Base-by-base conservation (phyloP, 53 echinoderm and acorn worm genomes). In the Echinarachnius parma region DNA sequence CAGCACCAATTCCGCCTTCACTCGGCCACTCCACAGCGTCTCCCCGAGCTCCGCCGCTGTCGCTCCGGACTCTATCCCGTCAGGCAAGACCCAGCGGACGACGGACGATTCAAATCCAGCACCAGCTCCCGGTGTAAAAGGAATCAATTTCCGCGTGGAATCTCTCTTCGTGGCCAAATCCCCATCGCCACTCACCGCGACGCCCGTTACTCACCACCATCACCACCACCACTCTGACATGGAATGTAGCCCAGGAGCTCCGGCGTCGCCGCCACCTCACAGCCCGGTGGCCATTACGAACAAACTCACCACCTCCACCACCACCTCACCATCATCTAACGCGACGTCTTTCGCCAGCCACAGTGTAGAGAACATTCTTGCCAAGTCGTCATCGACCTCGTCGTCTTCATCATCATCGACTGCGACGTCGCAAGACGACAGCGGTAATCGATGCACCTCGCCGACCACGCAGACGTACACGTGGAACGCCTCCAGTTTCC, bases 1-100 rank as follows among this genome's bases (percentile, higher is more conserved):
- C 22, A 98, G 98, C 62, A 88, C 61, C 32, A 94, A 86, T 42
- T 94, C 94, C 22, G 94, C 94, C 19, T 94, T 94, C 61, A 83
- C 87, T 8, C 53, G 83, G 49, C 89, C 83, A 2, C 57, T 4
- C 42, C 74, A 81, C 36, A 54, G 15, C 27, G 50, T 68, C 68
- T 72, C 74, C 15, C 57, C 83, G 4, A 32, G 27, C 46, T 25
- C 67, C 3, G n/a, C 49, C 39, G 36, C 76, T 36, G 64, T 76
- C 19, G 78, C 81, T 20, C 84, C 89, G 21, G 76, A 42, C 55
- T 28, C 74, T 0, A 42, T 22, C 10, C 9, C 55, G 34, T 21
- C 39, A 10, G 52, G 18, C 4, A 50, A 50, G 20, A 10, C 13
- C 4, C 52, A 50, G 20, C 9, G 52, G 52, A n/a, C n/a, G n/a